A percentile compares a stretch with the other conserved stretches of the same genome.
Conservation (phyloP, 2,797 vertebrate genomes). For the Onychomys arenicola region DNA sequence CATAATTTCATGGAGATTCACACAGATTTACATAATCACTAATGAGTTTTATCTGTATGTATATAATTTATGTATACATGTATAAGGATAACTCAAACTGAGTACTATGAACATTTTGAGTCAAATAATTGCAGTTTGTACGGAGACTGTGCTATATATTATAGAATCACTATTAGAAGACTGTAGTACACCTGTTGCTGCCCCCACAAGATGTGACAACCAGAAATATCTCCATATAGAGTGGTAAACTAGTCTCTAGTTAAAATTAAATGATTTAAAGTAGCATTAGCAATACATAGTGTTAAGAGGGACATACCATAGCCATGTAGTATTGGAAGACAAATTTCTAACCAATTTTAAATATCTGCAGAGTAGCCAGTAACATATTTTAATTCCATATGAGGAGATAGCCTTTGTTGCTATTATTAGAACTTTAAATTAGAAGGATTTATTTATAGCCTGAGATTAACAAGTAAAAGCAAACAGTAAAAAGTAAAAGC, state of each 20-base stretch:
- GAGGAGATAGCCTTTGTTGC: conserved; percentile 17
- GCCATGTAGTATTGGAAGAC: not conserved
- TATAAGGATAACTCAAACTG: not conserved
- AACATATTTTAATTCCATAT: conserved; percentile 40
- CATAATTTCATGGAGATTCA: not conserved
- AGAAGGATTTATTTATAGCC: conserved; percentile 65
- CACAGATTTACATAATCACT: not conserved
- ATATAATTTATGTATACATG: not conserved
- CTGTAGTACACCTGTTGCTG: not conserved
- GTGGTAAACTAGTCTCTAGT: not conserved
- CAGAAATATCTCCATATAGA: not conserved
- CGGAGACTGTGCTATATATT: not conserved
- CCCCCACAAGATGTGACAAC: too few species aligned
- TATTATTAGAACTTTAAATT: conserved; percentile 61
- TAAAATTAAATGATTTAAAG: not conserved
- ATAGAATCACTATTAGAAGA: not conserved
- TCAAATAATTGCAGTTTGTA: not conserved
- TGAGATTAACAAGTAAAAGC: not conserved
- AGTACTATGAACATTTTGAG: not conserved
- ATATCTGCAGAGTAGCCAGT: not conserved
- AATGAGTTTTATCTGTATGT: not conserved
- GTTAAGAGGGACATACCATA: not conserved
- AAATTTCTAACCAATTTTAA: conserved; percentile 46
- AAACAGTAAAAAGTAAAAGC: conserved; percentile 28
- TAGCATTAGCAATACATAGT: not conserved